Evolutionary conservation across 2,113 vertebrate species (phyloP).

Genomic region (Egretta garzetta): DNA sequence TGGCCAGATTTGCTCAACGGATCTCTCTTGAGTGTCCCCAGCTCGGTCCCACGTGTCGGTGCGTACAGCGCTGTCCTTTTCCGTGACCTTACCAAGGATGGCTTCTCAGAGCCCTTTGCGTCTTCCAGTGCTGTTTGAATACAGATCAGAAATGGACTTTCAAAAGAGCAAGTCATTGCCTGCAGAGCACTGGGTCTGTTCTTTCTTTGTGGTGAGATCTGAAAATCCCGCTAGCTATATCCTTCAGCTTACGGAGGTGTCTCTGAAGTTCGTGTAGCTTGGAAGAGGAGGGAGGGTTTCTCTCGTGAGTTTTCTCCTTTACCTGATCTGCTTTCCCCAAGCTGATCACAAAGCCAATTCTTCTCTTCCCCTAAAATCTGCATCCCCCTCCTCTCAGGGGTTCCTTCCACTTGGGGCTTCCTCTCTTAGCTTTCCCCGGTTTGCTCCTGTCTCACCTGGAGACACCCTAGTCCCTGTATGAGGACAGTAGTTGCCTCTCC

Average conservation of each 20-base stretch:
- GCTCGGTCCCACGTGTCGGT: background rate
- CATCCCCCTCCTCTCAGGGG: background rate
- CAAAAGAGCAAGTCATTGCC: constrained; percentile 13
- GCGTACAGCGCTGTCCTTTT: background rate
- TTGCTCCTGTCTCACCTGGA: background rate
- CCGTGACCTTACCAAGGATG: constrained; percentile 24
- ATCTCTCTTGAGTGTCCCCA: background rate
- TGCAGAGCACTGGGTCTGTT: constrained; percentile 15
- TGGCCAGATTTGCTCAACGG: background rate
- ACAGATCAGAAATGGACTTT: constrained; percentile 39
- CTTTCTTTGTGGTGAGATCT: background rate
- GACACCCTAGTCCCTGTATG: background rate
- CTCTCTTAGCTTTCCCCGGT: background rate
- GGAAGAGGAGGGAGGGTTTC: background rate
- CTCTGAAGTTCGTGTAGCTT: background rate
- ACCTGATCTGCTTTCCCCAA: background rate
- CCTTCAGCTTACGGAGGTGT: background rate
- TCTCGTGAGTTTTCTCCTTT: constrained; percentile 13
- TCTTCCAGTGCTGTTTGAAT: background rate
- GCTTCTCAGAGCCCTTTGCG: background rate
- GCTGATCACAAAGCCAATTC: background rate
- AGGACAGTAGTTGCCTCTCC: background rate
- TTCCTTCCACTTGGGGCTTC: background rate
- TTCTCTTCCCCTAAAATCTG: background rate
- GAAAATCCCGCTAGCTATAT: constrained; percentile 6